phyloP scores from a whole-genome alignment of 2,888 invertebrate species.

The Drosophila helvetica region DNA sequence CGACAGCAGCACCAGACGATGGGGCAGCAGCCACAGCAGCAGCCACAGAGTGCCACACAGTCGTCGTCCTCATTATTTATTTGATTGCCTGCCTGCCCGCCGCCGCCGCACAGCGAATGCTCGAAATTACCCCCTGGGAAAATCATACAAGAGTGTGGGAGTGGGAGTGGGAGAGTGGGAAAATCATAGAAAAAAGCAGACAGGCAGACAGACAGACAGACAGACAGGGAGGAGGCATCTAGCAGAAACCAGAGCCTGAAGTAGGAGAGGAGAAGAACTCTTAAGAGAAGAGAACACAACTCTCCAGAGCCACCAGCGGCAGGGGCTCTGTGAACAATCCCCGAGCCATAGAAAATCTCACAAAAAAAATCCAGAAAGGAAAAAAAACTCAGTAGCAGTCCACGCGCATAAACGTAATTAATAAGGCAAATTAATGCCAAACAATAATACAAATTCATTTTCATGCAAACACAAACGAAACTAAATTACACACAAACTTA shows the following conservation, averaged over 20 bases:
- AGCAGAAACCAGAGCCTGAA: background rate
- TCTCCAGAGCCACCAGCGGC: background rate
- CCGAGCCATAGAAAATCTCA: background rate
- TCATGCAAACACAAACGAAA: constrained; percentile 72
- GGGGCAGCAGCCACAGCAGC: background rate
- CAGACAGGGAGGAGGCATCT: background rate
- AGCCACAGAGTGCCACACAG: constrained; percentile 19
- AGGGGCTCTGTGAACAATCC: background rate
- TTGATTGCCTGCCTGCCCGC: constrained; percentile 73
- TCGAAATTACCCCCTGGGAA: constrained; percentile 73
- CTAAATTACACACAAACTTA: constrained; percentile 73
- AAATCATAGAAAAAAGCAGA: constrained; percentile 3
- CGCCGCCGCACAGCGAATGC: constrained; percentile 59
- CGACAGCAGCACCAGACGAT: constrained; percentile 33
- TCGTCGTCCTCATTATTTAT: constrained; percentile 75
- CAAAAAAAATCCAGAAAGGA: constrained; percentile 6
- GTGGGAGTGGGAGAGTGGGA: background rate
- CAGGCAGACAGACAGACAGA: background rate
- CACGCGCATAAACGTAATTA: constrained; percentile 74
- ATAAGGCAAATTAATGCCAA: constrained; percentile 79
- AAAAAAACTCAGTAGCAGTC: constrained; percentile 55
- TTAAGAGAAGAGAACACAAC: too few relatives aligned
- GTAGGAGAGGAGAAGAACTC: background rate
- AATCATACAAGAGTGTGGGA: constrained; percentile 3
- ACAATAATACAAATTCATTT: constrained; percentile 79